Percentiles rank a stretch among this genome's conserved stretches.
Evolutionary conservation across 2,797 vertebrate genomes (phyloP).

Genomic region (Micropoecilia bifurca): DNA sequence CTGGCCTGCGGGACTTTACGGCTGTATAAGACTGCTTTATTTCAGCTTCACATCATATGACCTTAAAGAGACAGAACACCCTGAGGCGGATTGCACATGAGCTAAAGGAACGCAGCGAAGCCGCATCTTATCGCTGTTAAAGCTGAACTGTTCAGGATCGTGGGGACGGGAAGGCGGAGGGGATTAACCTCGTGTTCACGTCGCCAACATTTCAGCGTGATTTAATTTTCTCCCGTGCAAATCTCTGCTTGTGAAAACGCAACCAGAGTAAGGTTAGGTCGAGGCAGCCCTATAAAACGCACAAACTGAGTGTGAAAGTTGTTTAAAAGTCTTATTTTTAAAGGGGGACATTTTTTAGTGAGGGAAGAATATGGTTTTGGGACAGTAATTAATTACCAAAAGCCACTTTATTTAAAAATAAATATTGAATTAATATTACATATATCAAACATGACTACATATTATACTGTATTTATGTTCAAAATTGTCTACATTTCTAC

Average conservation of each 20-base stretch:
- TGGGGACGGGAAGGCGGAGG: conserved; percentile 1
- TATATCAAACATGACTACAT: not conserved
- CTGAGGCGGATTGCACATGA: conserved; percentile 22
- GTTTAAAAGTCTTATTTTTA: not conserved
- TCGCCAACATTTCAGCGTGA: conserved; percentile 13
- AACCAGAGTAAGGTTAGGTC: not conserved
- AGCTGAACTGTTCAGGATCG: conserved; percentile 21
- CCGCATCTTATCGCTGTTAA: conserved; percentile 17
- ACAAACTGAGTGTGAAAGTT: not conserved
- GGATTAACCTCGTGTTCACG: conserved; percentile 32
- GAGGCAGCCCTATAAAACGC: not conserved
- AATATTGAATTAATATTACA: not conserved
- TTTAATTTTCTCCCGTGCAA: conserved; percentile 1
- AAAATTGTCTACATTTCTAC: not conserved
- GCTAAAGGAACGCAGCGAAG: conserved; percentile 26
- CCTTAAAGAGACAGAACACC: conserved; percentile 27
- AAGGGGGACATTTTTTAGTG: not conserved
- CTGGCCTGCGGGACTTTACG: conserved; percentile 11
- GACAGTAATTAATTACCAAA: not conserved
- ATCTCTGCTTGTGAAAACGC: not conserved
- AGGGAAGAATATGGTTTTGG: not conserved
- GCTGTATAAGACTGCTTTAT: conserved; percentile 13
- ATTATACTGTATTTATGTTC: not conserved
- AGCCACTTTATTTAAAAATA: not conserved
- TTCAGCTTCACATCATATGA: conserved; percentile 18